These are phyloP conservation scores for Limnephilus marmoratus DNA, from an alignment of 2,888 invertebrate species.

Conservation along the genomic window DNA sequence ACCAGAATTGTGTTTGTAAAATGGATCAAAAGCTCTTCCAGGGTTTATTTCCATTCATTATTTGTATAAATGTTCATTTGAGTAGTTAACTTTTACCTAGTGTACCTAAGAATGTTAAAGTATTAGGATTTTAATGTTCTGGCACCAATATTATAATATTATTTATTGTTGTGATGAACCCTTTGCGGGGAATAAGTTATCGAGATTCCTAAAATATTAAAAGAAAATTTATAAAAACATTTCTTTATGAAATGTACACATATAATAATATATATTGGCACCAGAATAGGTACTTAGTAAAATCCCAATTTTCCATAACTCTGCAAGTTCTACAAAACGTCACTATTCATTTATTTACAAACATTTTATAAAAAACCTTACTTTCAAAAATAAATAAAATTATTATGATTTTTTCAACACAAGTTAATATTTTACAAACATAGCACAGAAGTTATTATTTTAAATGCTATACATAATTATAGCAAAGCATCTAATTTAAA, in stretches of 20 bases:
- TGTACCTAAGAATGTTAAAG: slow-evolving; percentile 31
- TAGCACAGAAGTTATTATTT: not conserved
- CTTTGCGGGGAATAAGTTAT: not conserved
- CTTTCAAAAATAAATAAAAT: slow-evolving; percentile 27
- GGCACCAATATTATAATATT: slow-evolving; percentile 13
- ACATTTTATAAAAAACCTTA: slow-evolving; percentile 33
- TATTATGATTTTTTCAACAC: not conserved
- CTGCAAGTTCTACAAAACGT: slow-evolving; percentile 26
- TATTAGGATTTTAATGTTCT: slow-evolving; percentile 7
- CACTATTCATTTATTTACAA: slow-evolving; percentile 30
- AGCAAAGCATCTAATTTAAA: not conserved
- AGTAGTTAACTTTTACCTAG: slow-evolving; percentile 46
- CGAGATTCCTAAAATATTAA: slow-evolving; percentile 2
- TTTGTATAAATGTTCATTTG: slow-evolving; percentile 33
- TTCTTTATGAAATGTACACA: not conserved
- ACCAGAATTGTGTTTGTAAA: slow-evolving; percentile 34
- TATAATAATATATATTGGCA: not conserved
- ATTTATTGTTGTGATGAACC: not conserved
- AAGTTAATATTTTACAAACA: not conserved
- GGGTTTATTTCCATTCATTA: not conserved
- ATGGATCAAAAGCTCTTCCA: slow-evolving; percentile 45
- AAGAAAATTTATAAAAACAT: slow-evolving; percentile 21
- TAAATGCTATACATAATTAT: not conserved
- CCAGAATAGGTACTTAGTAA: not conserved
- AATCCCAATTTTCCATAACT: not conserved